These are phyloP conservation scores for Loriculus beryllinus DNA, from an alignment of 2,797 vertebrate genomes.

Conservation along the genomic window DNA sequence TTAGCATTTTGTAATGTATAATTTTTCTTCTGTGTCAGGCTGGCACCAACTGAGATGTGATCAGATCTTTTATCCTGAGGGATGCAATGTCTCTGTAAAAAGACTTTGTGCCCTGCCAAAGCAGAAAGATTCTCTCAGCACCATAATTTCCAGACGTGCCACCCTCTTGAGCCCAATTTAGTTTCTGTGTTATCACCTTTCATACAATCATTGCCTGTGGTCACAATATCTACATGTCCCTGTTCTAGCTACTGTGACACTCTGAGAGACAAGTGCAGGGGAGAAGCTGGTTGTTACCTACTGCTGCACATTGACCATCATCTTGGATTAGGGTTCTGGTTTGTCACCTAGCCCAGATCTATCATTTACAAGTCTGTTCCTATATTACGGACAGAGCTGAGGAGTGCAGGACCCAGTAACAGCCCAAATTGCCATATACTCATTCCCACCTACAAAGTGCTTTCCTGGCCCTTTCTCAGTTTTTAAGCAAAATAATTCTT, in stretches of 20 bases:
- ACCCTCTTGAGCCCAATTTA: not conserved
- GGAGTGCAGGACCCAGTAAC: not conserved
- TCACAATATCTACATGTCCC: not conserved
- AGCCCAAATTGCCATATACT: not conserved
- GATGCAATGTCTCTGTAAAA: constrained; percentile 38
- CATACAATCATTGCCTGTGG: not conserved
- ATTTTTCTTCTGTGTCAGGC: constrained; percentile 52
- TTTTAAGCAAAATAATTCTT: not conserved
- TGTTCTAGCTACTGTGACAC: not conserved
- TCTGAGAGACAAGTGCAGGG: not conserved
- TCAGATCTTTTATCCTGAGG: constrained; percentile 49
- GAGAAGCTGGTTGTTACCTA: not conserved
- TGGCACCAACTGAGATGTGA: constrained; percentile 34
- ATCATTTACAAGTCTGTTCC: not conserved
- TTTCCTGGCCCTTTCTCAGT: not conserved
- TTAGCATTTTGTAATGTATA: constrained; percentile 57
- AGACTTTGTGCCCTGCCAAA: constrained; percentile 18
- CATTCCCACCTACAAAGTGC: not conserved
- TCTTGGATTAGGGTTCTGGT: not conserved
- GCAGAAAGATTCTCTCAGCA: not conserved
- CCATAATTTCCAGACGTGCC: not conserved
- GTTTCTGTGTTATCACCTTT: not conserved
- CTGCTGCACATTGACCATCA: not conserved
- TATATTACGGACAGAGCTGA: not conserved
- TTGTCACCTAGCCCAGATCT: not conserved